Evolutionary conservation across 2,113 vertebrate species (phyloP).

Genomic region (Odobenus rosmarus): DNA sequence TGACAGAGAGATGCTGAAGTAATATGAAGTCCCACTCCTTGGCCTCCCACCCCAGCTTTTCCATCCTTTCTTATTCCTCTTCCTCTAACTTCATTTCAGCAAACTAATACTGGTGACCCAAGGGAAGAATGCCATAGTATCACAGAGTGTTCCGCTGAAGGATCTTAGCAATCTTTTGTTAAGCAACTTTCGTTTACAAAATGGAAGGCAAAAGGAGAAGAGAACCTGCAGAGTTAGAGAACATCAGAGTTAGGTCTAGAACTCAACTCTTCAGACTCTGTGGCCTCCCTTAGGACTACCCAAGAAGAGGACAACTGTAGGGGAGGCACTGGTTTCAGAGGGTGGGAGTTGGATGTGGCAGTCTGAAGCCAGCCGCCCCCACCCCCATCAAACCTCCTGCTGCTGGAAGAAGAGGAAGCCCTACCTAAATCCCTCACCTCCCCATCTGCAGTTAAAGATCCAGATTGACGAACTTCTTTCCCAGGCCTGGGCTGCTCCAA

Average conservation of each 20-base stretch:
- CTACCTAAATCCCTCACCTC: fast-evolving
- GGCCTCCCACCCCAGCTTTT: background rate
- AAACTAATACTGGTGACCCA: background rate
- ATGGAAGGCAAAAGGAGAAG: background rate
- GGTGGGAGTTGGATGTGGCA: background rate
- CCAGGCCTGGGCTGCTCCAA: background rate
- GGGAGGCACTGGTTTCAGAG: background rate
- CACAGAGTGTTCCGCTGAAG: background rate
- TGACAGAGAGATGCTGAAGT: background rate
- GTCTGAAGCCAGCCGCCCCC: background rate
- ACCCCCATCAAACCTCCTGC: background rate
- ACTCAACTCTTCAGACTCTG: background rate
- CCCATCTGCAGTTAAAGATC: background rate
- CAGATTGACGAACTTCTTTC: background rate
- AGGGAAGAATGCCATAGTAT: background rate
- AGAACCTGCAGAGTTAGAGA: background rate
- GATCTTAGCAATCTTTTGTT: background rate
- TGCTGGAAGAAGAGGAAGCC: background rate
- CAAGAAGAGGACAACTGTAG: background rate
- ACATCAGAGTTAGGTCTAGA: background rate
- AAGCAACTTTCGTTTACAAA: background rate
- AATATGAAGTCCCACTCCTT: background rate
- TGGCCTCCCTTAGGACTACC: background rate
- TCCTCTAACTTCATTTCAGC: background rate
- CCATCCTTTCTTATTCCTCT: background rate